Percentiles rank a stretch among this genome's conserved stretches.
phyloP scores from a whole-genome alignment of 2,113 vertebrate genomes.

The Sebastes schlegelii region DNA sequence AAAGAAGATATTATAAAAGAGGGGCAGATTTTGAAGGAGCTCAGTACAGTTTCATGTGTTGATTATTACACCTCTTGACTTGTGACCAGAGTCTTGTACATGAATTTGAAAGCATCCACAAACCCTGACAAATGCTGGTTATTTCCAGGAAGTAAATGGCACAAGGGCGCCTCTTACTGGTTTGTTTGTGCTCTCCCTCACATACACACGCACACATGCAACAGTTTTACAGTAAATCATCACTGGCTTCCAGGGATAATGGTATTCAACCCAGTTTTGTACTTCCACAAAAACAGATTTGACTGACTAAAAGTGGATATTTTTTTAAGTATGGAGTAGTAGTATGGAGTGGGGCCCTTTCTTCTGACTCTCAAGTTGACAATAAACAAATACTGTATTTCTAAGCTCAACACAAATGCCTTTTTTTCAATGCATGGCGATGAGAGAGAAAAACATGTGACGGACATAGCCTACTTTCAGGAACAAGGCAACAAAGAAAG shows the following conservation, averaged over 20 bases:
- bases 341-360: no score
- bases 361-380: background rate
- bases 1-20: no score
- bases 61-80: background rate
- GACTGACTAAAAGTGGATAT: no score
- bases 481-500: background rate
- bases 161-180: conserved; percentile 14
- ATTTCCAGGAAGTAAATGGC: background rate
- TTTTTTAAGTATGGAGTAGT: no score
- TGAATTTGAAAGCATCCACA: background rate
- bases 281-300: background rate
- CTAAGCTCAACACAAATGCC: background rate
- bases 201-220: background rate
- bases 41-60: no score
- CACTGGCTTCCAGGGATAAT: background rate
- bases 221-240: background rate
- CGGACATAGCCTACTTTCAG: background rate
- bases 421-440: background rate
- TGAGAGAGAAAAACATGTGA: background rate
- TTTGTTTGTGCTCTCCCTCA: background rate
- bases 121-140: background rate
- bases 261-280: background rate
- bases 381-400: background rate
- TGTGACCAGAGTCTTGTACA: no score
- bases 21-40: no score